Percentiles rank a stretch among this genome's conserved stretches.
Evolutionary conservation across 2,888 invertebrate genomes (phyloP).

Genomic region (Trachelus troglodyta): DNA sequence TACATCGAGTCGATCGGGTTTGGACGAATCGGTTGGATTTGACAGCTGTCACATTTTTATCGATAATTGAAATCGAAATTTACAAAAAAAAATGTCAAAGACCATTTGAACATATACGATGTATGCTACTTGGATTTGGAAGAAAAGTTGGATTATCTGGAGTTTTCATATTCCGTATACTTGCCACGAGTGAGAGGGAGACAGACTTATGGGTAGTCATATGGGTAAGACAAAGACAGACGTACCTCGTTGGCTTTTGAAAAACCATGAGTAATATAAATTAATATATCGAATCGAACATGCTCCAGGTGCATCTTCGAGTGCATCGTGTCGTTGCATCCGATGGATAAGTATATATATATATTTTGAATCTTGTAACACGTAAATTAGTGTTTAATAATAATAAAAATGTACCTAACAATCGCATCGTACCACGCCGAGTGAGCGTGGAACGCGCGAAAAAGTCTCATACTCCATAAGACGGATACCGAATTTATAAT

Average conservation of each 20-base stretch:
- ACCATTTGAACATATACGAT: too few relatives aligned
- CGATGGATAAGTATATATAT: conserved; percentile 8
- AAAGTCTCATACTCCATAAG: too few relatives aligned
- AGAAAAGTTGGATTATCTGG: too few relatives aligned
- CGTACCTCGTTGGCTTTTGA: neutral
- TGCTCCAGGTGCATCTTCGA: conserved; percentile 5
- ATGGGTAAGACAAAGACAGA: neutral
- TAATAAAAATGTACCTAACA: neutral
- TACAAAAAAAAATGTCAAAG: too few relatives aligned
- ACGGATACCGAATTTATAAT: conserved; percentile 30
- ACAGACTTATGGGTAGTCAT: neutral
- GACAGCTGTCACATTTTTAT: neutral
- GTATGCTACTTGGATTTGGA: too few relatives aligned
- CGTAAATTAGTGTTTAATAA: too few relatives aligned
- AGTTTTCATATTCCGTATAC: neutral
- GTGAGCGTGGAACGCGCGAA: too few relatives aligned
- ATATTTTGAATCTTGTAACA: neutral
- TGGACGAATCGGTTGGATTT: neutral
- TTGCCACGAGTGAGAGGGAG: neutral
- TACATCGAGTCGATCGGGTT: neutral
- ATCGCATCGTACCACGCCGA: too few relatives aligned
- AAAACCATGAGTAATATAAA: too few relatives aligned
- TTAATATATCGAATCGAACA: neutral
- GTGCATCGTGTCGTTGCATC: neutral
- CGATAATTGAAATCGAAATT: too few relatives aligned